Evolutionary conservation across 2,113 vertebrate species (phyloP), one percentile per base, ranked within the genome.

Genomic region (Myotis davidii): DNA sequence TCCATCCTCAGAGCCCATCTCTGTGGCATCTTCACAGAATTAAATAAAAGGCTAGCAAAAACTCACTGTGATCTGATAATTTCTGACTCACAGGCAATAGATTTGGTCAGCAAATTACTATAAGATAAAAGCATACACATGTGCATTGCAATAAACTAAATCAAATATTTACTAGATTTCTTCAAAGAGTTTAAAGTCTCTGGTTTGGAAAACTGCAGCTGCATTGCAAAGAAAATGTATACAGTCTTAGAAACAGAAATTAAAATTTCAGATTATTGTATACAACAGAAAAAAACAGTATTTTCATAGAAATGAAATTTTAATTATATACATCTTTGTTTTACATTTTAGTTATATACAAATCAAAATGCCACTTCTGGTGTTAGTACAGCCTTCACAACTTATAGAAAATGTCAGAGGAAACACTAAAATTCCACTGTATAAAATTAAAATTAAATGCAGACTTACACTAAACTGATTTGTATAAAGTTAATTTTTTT

Each of bases 371-470:
- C 25, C 48, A 77, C 37, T 85, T 85, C 83, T 85, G 61, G 76
- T 92, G 92, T 86, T 91, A 81, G 23, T 72, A 94, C 54, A 91
- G 65, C 14, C 27, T 73, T 39, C 18, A 54, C 45, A 77, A 81
- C 39, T 61, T 91, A 92, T 1, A 73, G 37, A 21, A 96, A 95
- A 88, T 85, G 67, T 84, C 90, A 96, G 16, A 67, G 23, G 65
- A 84, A 77, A 61, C 23, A 73, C 42, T 73, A 72, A 88, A 96
- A 82, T 92, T 59, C 76, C 59, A 52, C 72, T 74, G 64, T 78
- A 79, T 85, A 88, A 70, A 70, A 85, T 85, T 96, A 88, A 96
- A 84, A 81, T 94, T 85, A 88, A 96, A 85, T 54, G 67, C n/a
- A 67, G 10, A 92, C 32, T 88, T 84, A 64, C 23, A 92, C 9